Percentiles rank a stretch among this genome's conserved stretches.
phyloP scores from a whole-genome alignment of 2,797 vertebrate species.

The Tapirus indicus region DNA sequence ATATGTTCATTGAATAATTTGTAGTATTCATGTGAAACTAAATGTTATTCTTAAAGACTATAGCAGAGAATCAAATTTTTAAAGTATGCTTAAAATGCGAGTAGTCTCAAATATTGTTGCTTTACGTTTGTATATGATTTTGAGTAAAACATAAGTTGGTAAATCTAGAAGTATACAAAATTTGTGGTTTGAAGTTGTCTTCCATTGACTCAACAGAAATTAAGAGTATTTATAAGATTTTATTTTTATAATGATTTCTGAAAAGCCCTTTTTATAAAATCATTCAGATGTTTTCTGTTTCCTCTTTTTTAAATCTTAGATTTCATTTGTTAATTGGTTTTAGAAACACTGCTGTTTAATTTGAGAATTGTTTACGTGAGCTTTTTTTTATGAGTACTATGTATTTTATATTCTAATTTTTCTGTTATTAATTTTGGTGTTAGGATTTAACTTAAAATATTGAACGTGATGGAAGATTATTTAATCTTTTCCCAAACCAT shows the following conservation, averaged over 20 bases:
- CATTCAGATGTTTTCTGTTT: conserved; percentile 24
- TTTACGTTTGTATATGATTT: conserved; percentile 48
- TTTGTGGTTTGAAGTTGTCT: conserved; percentile 47
- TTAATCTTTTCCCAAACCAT: background rate
- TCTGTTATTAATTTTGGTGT: conserved; percentile 44
- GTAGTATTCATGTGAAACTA: conserved; percentile 26
- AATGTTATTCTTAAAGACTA: conserved; percentile 31
- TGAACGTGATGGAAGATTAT: conserved; percentile 8
- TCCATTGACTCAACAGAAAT: background rate
- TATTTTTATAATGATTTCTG: conserved; percentile 37
- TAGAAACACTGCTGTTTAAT: conserved; percentile 48
- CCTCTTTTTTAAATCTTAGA: background rate
- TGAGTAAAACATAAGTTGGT: background rate
- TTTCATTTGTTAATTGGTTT: conserved; percentile 60
- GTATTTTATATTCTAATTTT: conserved; percentile 25
- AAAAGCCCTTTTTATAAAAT: conserved; percentile 36
- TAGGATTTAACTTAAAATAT: conserved; percentile 58
- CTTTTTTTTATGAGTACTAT: conserved; percentile 42
- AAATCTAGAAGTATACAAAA: conserved; percentile 24
- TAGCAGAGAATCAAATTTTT: conserved; percentile 5
- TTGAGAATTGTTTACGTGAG: conserved; percentile 33
- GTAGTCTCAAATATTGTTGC: background rate
- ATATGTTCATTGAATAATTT: conserved; percentile 19
- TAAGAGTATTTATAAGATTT: conserved; percentile 43
- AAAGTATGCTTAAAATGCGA: conserved; percentile 49